These are phyloP conservation scores for Meiosimyza decipiens DNA, from an alignment of 2,888 invertebrate species.

Conservation along the genomic window DNA sequence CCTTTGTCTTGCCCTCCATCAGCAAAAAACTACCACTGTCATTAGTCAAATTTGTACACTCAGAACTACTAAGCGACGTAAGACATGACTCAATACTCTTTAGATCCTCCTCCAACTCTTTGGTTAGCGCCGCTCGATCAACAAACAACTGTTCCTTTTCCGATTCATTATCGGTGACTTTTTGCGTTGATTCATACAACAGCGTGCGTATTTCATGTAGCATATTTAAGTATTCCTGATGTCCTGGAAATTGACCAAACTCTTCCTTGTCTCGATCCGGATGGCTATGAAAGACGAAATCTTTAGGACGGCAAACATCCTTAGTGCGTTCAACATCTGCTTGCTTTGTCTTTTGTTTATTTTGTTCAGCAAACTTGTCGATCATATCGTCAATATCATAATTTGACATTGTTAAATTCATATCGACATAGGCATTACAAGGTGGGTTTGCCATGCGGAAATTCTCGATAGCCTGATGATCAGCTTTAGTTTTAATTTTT, in stretches of 20 bases:
- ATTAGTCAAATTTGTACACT: conserved; percentile 62
- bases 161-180: conserved; percentile 38
- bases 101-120: conserved; percentile 60
- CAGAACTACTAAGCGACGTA: conserved; percentile 61
- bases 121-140: conserved; percentile 50
- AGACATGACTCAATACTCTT: conserved; percentile 63
- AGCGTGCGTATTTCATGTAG: conserved; percentile 54
- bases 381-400: conserved; percentile 53
- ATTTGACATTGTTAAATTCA: conserved; percentile 52
- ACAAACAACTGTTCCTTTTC: conserved; percentile 50
- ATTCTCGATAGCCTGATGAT: conserved; percentile 45
- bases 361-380: conserved; percentile 39
- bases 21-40: conserved; percentile 65
- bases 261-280: conserved; percentile 46
- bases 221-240: conserved; percentile 55
- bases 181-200: conserved; percentile 44
- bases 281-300: conserved; percentile 52
- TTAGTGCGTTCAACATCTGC: conserved; percentile 32
- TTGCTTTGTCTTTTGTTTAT: conserved; percentile 31
- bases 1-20: conserved; percentile 59
- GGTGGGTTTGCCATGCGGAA: conserved; percentile 57
- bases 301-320: conserved; percentile 50
- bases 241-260: conserved; percentile 57
- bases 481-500: conserved; percentile 40
- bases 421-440: conserved; percentile 49